phyloP scores from a whole-genome alignment of 2,888 invertebrate genomes.

The Caradrina kadenii region DNA sequence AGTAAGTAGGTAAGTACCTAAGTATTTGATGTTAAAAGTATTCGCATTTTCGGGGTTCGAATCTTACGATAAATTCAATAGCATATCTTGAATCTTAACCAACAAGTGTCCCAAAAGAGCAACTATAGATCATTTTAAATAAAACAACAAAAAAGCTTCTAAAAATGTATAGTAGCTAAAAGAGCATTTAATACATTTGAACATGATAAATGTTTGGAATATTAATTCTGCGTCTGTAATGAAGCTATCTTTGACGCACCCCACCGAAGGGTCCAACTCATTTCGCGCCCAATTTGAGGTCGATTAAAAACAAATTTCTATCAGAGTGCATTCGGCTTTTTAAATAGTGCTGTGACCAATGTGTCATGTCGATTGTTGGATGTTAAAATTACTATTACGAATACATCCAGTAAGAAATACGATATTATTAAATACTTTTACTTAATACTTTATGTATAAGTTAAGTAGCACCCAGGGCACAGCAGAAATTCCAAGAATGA shows the following conservation, averaged over 20 bases:
- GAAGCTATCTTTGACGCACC: constrained; percentile 79
- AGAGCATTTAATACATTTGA: constrained; percentile 41
- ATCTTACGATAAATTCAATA: constrained; percentile 1
- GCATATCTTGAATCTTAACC: constrained; percentile 20
- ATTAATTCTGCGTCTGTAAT: constrained; percentile 84
- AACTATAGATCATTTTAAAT: constrained; percentile 2
- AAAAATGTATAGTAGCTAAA: constrained; percentile 21
- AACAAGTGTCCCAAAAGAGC: background rate
- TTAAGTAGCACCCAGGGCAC: too few relatives aligned
- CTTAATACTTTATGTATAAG: too few relatives aligned
- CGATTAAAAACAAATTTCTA: constrained; percentile 90
- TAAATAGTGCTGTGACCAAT: constrained; percentile 73
- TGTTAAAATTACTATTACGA: background rate
- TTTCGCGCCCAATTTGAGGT: constrained; percentile 90
- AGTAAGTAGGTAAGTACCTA: too few relatives aligned
- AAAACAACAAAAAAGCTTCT: background rate
- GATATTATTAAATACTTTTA: too few relatives aligned
- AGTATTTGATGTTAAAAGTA: too few relatives aligned
- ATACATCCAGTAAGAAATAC: too few relatives aligned
- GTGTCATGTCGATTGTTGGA: constrained; percentile 15
- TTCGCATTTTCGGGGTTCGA: background rate
- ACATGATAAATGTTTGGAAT: constrained; percentile 59
- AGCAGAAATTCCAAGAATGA: too few relatives aligned
- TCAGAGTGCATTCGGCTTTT: constrained; percentile 85
- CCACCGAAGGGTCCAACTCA: constrained; percentile 83